A percentile compares a stretch with the other conserved stretches of the same genome.
These are phyloP conservation scores for Dolichotis patagonum DNA, from an alignment of 2,113 vertebrate genomes.

Conservation along the genomic window DNA sequence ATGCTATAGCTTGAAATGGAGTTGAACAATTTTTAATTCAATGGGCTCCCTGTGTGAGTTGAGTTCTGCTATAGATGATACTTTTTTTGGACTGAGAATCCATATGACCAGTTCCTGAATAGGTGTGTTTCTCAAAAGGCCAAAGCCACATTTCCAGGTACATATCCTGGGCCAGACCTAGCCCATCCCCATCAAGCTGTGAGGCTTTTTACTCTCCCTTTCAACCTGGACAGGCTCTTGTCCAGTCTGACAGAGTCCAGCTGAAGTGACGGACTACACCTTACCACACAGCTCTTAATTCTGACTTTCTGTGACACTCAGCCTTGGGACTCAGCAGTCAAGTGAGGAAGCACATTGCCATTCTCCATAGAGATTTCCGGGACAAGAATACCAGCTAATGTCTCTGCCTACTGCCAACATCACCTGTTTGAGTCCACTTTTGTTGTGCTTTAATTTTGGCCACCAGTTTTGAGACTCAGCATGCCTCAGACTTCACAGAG, in stretches of 20 bases:
- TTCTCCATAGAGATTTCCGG: not conserved
- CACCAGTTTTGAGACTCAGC: not conserved
- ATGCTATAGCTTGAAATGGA: not conserved
- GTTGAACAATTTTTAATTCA: not conserved
- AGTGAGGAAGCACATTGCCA: not conserved
- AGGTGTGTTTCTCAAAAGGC: not conserved
- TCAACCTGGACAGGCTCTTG: not conserved
- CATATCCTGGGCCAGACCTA: not conserved
- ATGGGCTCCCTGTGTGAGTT: rapidly evolving
- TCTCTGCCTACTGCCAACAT: not conserved
- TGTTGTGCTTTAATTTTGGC: too few relatives aligned
- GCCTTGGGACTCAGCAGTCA: not conserved
- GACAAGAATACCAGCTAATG: too few relatives aligned
- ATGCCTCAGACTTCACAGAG: not conserved
- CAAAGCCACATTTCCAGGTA: not conserved
- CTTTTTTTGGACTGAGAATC: not conserved
- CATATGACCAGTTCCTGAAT: not conserved
- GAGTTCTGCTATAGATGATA: not conserved
- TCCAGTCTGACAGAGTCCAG: not conserved
- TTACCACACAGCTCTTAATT: not conserved
- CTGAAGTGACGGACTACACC: not conserved
- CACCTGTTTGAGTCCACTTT: not conserved
- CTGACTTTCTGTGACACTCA: not conserved
- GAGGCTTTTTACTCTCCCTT: not conserved
- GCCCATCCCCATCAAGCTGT: rapidly evolving